A percentile compares a stretch with the other conserved stretches of the same genome.
Conservation (phyloP, 2,113 vertebrate genomes). For the Agelaius phoeniceus region DNA sequence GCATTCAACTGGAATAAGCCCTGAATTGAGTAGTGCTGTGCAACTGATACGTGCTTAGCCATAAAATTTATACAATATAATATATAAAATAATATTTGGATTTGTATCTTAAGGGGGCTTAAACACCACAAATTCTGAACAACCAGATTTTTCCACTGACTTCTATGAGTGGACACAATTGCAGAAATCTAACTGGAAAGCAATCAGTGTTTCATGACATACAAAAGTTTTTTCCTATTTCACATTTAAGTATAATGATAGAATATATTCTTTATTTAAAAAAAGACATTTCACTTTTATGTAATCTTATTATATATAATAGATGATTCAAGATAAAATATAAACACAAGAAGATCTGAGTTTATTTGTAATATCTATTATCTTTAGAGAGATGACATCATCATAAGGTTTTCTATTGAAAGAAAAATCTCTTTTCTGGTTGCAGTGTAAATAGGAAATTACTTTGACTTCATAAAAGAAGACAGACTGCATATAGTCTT, state of each 20-base stretch:
- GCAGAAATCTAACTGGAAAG: neutral
- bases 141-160: neutral
- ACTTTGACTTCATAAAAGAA: conserved; percentile 11
- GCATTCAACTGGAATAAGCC: neutral
- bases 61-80: neutral
- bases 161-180: neutral
- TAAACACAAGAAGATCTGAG: neutral
- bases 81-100: neutral
- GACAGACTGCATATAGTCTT: neutral
- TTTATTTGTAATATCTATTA: neutral
- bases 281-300: neutral
- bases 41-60: neutral
- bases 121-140: neutral
- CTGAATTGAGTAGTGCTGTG: neutral
- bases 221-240: neutral
- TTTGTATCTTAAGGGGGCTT: neutral
- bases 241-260: neutral
- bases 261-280: neutral
- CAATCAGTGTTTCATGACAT: neutral
- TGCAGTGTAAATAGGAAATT: conserved; percentile 6
- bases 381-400: neutral
- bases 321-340: neutral
- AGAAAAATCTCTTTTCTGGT: neutral
- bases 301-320: neutral
- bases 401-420: neutral